Evolutionary conservation across 23 tunicate species (phyloP).

Genomic region (Ascidia mentula): DNA sequence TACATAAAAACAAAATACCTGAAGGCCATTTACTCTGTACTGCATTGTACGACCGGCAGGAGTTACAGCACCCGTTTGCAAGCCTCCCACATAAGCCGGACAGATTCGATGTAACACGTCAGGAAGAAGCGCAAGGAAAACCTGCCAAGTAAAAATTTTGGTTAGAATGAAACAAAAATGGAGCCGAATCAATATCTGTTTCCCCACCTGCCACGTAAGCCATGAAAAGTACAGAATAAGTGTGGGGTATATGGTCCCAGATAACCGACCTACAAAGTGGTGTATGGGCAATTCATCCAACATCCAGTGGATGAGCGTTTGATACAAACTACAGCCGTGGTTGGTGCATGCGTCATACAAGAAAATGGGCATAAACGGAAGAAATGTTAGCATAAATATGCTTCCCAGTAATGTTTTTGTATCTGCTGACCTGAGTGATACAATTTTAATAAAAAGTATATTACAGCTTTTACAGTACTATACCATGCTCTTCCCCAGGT

Average conservation of each 20-base stretch:
- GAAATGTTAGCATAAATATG: conserved; percentile 25
- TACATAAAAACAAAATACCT: conserved; percentile 43
- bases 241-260: conserved; percentile 18
- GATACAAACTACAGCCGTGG: conserved; percentile 35
- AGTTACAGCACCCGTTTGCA: conserved; percentile 74
- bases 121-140: conserved; percentile 43
- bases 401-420: conserved; percentile 37
- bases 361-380: conserved; percentile 57
- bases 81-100: conserved; percentile 70
- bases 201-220: conserved; percentile 59
- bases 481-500: background rate
- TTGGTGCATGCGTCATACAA: conserved; percentile 49
- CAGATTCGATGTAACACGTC: conserved; percentile 56
- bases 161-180: no score
- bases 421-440: conserved; percentile 40
- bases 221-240: conserved; percentile 27
- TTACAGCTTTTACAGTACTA: no score
- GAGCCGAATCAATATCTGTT: no score
- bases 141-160: conserved; percentile 18
- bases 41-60: conserved; percentile 65
- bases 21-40: conserved; percentile 82
- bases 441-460: background rate
- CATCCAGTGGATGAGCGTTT: conserved; percentile 16
- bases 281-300: background rate
- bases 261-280: background rate